Evolutionary conservation across 2,888 invertebrate species (phyloP).

Genomic region (Falcaria lacertinaria): DNA sequence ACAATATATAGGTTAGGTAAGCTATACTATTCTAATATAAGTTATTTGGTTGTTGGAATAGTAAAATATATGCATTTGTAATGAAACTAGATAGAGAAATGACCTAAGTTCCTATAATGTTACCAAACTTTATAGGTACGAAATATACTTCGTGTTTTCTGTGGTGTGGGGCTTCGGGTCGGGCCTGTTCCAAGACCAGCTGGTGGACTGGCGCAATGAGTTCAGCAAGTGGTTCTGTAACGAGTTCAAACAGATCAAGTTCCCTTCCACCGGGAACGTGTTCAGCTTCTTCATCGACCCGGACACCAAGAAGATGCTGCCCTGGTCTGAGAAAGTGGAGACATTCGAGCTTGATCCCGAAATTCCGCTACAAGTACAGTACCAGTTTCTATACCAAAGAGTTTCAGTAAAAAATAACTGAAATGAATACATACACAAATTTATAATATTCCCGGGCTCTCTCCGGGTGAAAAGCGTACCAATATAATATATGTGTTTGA

Average conservation of each 20-base stretch:
- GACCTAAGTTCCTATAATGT: no score
- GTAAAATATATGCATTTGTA: no score
- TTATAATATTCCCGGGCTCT: no score
- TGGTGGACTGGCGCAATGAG: constrained; percentile 94
- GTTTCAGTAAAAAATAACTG: no score
- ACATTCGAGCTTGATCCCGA: constrained; percentile 92
- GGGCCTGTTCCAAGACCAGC: constrained; percentile 92
- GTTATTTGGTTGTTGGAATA: no score
- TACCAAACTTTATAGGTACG: constrained; percentile 85
- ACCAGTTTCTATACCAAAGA: no score
- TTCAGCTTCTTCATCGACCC: constrained; percentile 94
- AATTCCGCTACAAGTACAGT: constrained; percentile 88
- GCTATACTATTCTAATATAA: no score
- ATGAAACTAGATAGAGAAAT: no score
- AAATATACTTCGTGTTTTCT: constrained; percentile 94
- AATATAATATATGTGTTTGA: no score
- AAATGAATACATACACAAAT: no score
- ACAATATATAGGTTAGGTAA: no score
- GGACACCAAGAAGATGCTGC: constrained; percentile 90
- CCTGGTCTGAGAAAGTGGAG: constrained; percentile 91
- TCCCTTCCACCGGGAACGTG: constrained; percentile 89
- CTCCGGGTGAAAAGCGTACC: no score
- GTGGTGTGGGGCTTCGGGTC: constrained; percentile 97
- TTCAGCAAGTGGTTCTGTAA: constrained; percentile 97
- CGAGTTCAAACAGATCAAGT: constrained; percentile 95